Evolutionary conservation across 2,113 vertebrate genomes (phyloP).

Genomic region (Leucoraja erinaceus): DNA sequence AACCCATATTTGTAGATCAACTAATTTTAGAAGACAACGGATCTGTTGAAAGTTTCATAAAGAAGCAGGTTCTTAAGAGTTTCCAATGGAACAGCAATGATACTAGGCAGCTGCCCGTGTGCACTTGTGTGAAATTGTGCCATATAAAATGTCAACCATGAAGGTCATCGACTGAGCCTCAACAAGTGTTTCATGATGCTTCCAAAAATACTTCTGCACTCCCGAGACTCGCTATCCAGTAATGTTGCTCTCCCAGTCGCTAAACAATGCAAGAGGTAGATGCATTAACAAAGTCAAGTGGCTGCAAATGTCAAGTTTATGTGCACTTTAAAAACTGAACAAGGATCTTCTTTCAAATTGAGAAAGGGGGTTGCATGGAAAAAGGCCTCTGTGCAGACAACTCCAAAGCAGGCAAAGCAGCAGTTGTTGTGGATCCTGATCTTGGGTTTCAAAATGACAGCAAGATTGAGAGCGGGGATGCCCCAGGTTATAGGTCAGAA

Average conservation of each 20-base stretch:
- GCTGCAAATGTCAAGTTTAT: neutral
- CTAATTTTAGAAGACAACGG: neutral
- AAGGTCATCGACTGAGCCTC: conserved; percentile 9
- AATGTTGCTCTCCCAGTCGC: neutral
- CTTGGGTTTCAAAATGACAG: neutral
- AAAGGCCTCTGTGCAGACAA: neutral
- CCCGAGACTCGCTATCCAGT: neutral
- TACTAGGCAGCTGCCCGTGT: neutral
- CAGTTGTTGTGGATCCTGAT: neutral
- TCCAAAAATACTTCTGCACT: conserved; percentile 11
- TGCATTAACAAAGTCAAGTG: neutral
- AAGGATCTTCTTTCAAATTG: neutral
- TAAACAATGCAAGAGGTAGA: neutral
- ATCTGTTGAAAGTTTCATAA: conserved; percentile 15
- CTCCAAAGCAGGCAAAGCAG: neutral
- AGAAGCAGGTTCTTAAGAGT: neutral
- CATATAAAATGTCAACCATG: conserved; percentile 28
- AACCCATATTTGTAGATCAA: neutral
- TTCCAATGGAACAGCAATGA: conserved; percentile 18
- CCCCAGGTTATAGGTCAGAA: neutral
- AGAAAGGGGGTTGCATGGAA: neutral
- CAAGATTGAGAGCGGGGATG: neutral
- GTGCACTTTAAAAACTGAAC: neutral
- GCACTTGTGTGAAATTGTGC: conserved; percentile 9
- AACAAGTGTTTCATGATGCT: neutral